phyloP scores from a whole-genome alignment of 2,888 invertebrate genomes.

The Meganola albula region DNA sequence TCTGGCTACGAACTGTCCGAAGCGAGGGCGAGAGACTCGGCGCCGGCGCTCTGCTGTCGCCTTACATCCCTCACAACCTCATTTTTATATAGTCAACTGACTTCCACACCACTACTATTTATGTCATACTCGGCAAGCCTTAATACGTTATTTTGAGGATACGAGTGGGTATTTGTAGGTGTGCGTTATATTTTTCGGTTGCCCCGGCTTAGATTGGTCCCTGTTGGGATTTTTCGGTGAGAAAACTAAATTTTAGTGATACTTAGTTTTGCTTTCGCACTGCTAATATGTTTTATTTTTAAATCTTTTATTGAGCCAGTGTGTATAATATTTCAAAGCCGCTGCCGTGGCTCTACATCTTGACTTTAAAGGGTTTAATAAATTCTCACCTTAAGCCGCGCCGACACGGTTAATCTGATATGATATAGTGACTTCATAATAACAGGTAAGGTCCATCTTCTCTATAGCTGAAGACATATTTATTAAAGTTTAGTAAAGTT shows the following conservation, averaged over 20 bases:
- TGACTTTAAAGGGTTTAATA: no score
- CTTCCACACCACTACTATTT: constrained; percentile 74
- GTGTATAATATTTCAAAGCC: no score
- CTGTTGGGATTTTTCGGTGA: constrained; percentile 39
- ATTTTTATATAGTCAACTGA: constrained; percentile 77
- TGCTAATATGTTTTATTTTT: no score
- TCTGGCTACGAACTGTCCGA: constrained; percentile 58
- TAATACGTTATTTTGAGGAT: constrained; percentile 70
- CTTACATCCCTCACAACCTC: constrained; percentile 63
- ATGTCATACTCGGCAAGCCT: constrained; percentile 71
- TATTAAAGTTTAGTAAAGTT: no score
- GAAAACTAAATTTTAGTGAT: constrained; percentile 47
- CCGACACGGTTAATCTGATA: no score
- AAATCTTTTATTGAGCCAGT: no score
- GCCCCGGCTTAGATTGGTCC: constrained; percentile 48
- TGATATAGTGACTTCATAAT: no score
- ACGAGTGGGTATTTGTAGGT: constrained; percentile 56
- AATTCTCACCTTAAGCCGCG: no score
- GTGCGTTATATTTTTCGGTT: constrained; percentile 54
- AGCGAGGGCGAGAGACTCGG: constrained; percentile 53
- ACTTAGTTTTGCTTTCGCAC: constrained; percentile 35
- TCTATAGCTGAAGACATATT: no score
- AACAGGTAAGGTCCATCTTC: no score
- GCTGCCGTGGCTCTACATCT: no score
- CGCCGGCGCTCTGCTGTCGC: constrained; percentile 68